A percentile compares a stretch with the other conserved stretches of the same genome.
These are phyloP conservation scores for Pristis pectinata DNA, from an alignment of 2,797 vertebrate species.

Conservation along the genomic window DNA sequence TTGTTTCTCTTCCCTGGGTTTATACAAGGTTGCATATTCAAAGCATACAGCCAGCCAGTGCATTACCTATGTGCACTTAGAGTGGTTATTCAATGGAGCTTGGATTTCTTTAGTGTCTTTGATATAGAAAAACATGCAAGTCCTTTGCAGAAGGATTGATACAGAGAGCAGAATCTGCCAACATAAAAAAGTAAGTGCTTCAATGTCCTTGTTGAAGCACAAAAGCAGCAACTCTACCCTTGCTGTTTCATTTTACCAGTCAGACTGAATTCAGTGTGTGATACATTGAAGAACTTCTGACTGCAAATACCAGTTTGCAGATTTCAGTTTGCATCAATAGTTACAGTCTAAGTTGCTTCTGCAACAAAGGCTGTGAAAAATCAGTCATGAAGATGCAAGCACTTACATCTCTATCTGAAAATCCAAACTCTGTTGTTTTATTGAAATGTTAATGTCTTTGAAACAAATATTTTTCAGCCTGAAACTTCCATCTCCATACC, in stretches of 20 bases:
- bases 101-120: neutral
- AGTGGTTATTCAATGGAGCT: neutral
- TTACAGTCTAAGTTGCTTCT: neutral
- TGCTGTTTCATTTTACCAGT: neutral
- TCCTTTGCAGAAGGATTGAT: neutral
- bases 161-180: neutral
- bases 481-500: no score
- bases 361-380: neutral
- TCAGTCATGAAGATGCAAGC: neutral
- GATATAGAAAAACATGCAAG: neutral
- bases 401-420: neutral
- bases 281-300: neutral
- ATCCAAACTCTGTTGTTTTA: neutral
- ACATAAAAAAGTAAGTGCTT: neutral
- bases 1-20: neutral
- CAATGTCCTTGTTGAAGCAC: neutral
- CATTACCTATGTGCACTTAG: neutral
- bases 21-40: neutral
- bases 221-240: neutral
- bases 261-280: neutral
- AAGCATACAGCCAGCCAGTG: neutral
- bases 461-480: neutral
- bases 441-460: neutral
- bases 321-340: neutral
- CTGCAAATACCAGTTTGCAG: neutral